phyloP scores from a whole-genome alignment of 2,797 vertebrate species.

The Danio tinwini region DNA sequence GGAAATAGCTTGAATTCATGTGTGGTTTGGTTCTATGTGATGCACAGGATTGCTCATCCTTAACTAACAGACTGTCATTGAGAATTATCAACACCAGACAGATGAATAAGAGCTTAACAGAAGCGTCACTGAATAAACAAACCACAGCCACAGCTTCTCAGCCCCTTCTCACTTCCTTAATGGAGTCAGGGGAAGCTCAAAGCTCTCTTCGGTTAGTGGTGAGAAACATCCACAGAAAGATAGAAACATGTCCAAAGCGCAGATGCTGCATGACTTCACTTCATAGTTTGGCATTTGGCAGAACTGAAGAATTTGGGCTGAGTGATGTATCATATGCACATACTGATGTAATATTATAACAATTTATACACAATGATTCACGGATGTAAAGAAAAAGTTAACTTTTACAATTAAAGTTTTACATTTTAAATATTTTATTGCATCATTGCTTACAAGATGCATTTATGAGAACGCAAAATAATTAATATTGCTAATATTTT shows the following conservation, averaged over 20 bases:
- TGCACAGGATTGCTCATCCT: not conserved
- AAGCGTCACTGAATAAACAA: slow-evolving; percentile 22
- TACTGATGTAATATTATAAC: too few species aligned
- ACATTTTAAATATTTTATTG: not conserved
- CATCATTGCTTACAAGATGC: not conserved
- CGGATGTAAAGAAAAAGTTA: too few species aligned
- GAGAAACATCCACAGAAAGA: slow-evolving; percentile 14
- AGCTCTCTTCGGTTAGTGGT: not conserved
- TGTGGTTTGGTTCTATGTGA: not conserved
- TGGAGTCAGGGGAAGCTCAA: slow-evolving; percentile 41
- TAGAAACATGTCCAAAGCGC: not conserved
- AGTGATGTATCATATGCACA: not conserved
- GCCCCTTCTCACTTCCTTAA: slow-evolving; percentile 27
- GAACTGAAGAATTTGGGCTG: not conserved
- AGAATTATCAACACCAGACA: slow-evolving; percentile 49
- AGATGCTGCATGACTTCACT: slow-evolving; percentile 5
- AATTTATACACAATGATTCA: too few species aligned
- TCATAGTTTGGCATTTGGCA: not conserved
- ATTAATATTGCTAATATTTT: not conserved
- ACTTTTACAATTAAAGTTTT: not conserved
- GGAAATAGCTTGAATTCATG: too few species aligned
- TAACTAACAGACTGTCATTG: slow-evolving; percentile 17
- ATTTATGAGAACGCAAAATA: not conserved
- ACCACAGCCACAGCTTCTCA: slow-evolving; percentile 10
- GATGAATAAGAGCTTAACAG: slow-evolving; percentile 52